Evolutionary conservation across 2,797 vertebrate genomes (phyloP), one percentile per base, ranked within the genome.

Genomic region (Neopelma chrysocephalum): DNA sequence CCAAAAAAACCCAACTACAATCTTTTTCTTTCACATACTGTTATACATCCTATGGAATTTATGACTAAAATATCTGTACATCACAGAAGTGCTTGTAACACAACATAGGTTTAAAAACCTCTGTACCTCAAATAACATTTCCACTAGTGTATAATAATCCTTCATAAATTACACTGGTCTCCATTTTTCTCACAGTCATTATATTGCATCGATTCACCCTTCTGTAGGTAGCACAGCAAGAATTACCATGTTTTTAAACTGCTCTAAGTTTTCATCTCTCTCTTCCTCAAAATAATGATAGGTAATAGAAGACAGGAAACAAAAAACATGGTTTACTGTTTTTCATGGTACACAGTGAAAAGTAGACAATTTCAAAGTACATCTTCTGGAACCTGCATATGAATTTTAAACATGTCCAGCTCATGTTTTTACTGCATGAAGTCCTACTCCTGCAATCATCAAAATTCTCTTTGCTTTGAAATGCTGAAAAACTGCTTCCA

Each of bases 401-500:
- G 34, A 56, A 83, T 83, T 86, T 90, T 71, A 90, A 95, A 83
- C 8, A 21, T 42, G 53, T 64, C 23, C 32, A 40, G 40, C 19
- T 90, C 58, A 27, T 22, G 13, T 31, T 62, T 50, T 22, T 40
- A 60, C 42, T 78, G 15, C 23, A 61, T 43, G 19, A 71, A 82
- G 58, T 72, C 23, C 42, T 90, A 61, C 18, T 86, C 27, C 75
- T 80, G 20, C 14, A 70, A 47, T 81, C 76, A 86, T 23, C 61
- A 83, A 89, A 87, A 96, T 32, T 87, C 20, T 14, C 36, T 82
- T 94, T 65, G 56, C 45, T 96, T 60, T 75, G 78, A 95, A 97
- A 95, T 48, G 43, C 34, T 60, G 57, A 82, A 94, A 96, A 83
- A 43, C 32, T 93, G 61, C 84, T 95, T 94, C 92, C 51, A 84